Percentiles rank a stretch among this genome's conserved stretches.
These are phyloP conservation scores for Glyptemys insculpta DNA, from an alignment of 2,797 vertebrate species.

Conservation along the genomic window DNA sequence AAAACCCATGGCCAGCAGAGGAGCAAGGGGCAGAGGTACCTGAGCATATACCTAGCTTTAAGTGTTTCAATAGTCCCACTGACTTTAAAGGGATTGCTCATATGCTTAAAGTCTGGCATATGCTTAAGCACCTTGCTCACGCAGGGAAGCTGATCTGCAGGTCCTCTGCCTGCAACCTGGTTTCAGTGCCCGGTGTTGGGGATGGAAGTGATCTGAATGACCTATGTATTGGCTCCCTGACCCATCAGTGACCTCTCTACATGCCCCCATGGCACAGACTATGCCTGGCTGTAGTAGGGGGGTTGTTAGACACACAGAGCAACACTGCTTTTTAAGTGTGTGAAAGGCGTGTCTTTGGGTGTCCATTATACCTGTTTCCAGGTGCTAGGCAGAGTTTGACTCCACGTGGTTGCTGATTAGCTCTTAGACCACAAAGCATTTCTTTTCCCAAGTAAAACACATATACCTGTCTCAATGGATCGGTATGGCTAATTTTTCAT, in stretches of 20 bases:
- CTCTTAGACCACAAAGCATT: neutral
- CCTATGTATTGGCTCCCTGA: neutral
- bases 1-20: neutral
- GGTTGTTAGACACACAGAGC: neutral
- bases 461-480: neutral
- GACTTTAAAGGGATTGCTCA: neutral
- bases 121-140: neutral
- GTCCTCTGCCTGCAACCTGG: neutral
- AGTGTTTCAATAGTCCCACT: neutral
- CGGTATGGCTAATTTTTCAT: neutral
- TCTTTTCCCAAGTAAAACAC: neutral
- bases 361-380: neutral
- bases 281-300: neutral
- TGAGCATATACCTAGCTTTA: neutral
- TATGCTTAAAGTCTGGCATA: fast-evolving
- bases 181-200: neutral
- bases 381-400: neutral
- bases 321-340: neutral
- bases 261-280: neutral
- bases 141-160: neutral
- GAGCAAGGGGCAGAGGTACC: neutral
- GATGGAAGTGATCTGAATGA: neutral
- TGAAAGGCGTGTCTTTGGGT: neutral
- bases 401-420: neutral
- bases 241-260: neutral